Conservation (phyloP, 2,113 vertebrate species). For the Oxyruncus cristatus region DNA sequence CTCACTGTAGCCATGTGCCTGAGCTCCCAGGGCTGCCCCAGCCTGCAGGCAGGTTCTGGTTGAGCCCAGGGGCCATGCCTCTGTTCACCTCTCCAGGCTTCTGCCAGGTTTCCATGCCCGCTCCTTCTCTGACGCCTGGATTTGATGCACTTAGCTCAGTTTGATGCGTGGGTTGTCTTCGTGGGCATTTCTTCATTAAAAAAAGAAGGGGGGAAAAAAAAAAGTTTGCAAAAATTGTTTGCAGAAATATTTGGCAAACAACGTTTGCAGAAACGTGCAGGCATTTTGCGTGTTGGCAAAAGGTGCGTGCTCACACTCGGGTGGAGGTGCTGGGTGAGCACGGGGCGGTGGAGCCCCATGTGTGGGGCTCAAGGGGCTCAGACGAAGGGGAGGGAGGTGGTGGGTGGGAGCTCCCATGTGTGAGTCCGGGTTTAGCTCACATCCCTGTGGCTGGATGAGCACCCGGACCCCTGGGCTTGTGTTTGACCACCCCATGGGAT, state of each 20-base stretch:
- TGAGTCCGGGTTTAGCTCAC: rapidly evolving
- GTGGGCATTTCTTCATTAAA: neutral
- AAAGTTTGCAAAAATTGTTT: neutral
- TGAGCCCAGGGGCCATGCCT: neutral
- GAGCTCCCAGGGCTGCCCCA: neutral
- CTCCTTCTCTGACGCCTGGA: neutral
- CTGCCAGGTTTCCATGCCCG: neutral
- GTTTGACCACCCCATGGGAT: neutral
- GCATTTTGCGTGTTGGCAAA: neutral
- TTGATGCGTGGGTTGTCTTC: neutral
- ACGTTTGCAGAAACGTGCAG: neutral
- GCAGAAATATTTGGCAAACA: neutral
- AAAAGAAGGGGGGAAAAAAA: neutral
- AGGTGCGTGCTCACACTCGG: rapidly evolving
- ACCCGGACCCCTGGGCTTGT: neutral
- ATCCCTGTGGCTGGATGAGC: neutral
- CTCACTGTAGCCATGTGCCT: neutral
- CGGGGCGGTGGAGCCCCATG: neutral
- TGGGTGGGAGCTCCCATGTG: rapidly evolving
- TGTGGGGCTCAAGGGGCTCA: neutral
- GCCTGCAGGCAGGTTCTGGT: constrained; percentile 36
- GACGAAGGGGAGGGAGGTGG: neutral
- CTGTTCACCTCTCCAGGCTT: neutral
- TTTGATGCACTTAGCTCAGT: neutral
- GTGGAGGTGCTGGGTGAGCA: neutral